Evolutionary conservation across 2,888 invertebrate genomes (phyloP), one percentile per base, ranked within the genome.

Genomic region (Tanypteryx hageni): DNA sequence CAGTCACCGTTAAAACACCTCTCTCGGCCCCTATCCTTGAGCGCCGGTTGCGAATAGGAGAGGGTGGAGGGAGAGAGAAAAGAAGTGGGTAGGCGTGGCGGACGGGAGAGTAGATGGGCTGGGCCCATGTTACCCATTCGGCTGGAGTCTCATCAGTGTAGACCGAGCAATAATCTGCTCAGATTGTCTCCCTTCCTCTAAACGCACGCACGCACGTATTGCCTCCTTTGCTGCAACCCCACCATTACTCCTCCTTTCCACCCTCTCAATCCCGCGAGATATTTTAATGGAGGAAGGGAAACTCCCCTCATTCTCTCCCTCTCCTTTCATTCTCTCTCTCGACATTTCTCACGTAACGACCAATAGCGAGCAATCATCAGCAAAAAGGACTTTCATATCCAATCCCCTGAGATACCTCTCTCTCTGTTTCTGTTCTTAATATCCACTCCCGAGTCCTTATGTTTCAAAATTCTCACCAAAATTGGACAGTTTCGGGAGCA

Each of bases 321-420:
- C 92, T 92, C 56, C 81, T n/a, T 85, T 92, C 92, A 81, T 92
- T 86, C 76, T 92, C 92, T 89, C 92, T n/a, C 31, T 59, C 61
- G 13, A 16, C 64, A 64, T 31, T 61, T 64, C 89, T 31, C 64
- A 89, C 76, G 76, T 76, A 31, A 44, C 89, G 89, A 64, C 11
- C 56, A 13, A 83, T 56, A 56, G 83, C 14, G 9, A 18, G 86
- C 89, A 44, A 89, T 89, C 64, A 64, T 18, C 89, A 44, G 31
- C 31, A 76, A 27, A 76, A 76, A 22, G 76, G 89, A 7, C 44
- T 64, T 83, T 83, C 57, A 56, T 56, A 27, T 27, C 44, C 83
- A 83, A 83, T 83, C 83, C 57, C 57, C 14, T 4, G 8, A 57
- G 57, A n/a, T 56, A 44, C 13, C 57, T 76, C 76, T 27, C 27